Percentiles rank a stretch among this genome's conserved stretches.
phyloP scores from a whole-genome alignment of 2,888 invertebrate species.

The Protophormia terraenovae region DNA sequence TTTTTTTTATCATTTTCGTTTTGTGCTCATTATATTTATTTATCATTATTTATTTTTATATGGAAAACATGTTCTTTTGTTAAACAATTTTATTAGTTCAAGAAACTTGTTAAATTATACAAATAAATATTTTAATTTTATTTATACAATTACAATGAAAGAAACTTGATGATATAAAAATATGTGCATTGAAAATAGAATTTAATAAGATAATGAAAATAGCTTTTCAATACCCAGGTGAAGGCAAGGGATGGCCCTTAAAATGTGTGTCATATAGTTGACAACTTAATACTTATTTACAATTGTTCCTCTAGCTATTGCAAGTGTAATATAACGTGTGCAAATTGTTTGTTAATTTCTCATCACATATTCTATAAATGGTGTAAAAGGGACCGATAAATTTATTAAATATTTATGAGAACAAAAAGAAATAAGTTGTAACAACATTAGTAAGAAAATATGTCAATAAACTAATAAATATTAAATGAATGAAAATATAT shows the following conservation, averaged over 20 bases:
- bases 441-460: too few species aligned
- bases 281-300: conserved; percentile 29
- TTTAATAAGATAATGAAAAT: neutral
- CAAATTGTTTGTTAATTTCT: conserved; percentile 10
- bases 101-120: conserved; percentile 24
- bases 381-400: neutral
- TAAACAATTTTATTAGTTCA: conserved; percentile 37
- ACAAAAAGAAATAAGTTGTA: too few species aligned
- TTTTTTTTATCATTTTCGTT: neutral
- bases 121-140: conserved; percentile 18
- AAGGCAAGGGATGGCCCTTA: neutral
- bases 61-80: conserved; percentile 32
- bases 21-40: neutral
- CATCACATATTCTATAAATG: neutral
- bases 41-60: neutral
- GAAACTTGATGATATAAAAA: conserved; percentile 23
- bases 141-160: neutral
- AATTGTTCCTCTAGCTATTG: neutral
- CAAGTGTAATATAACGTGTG: conserved; percentile 52
- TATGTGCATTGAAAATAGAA: neutral
- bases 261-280: conserved; percentile 29
- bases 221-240: neutral
- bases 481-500: neutral
- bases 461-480: conserved; percentile 25
- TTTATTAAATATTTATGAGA: conserved; percentile 40